Evolutionary conservation across 2,888 invertebrate genomes (phyloP), one percentile per base, ranked within the genome.

Genomic region (Phania funesta): DNA sequence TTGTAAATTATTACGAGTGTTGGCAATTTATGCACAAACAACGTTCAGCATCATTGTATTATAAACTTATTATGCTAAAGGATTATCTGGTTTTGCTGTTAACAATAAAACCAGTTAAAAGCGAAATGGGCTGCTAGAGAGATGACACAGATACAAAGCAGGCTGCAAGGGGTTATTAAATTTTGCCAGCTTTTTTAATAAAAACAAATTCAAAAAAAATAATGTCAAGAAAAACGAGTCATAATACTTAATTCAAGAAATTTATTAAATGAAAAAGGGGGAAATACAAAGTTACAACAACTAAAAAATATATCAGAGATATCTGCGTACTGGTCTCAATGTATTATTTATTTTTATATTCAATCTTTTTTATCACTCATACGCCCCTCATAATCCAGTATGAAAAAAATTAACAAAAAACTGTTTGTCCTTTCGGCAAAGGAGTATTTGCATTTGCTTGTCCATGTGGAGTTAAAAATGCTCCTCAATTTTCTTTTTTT

Each of bases 1-100:
- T 81, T 82, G 74, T 78, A 77, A 82, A 82, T 82, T 82, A 82
- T 78, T 77, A 74, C 82, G 78, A 82, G 78, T 82, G 82, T 82
- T 78, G 78, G 82, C 68, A 82, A 82, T 78, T 77, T 78, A 82
- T 82, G 73, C 82, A 65, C 82, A 82, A 82, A 82, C 71, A 78
- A 56, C 73, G 73, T 48, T 38, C 80, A 67, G 60, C 62, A 68
- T 81, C 73, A 73, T 77, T 78, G 82, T 78, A 41, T 82, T 78
- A 74, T 78, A 78, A 77, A 82, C 74, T 82, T 82, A 82, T 82
- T 74, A 82, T 82, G 82, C 78, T 70, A 58, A 82, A 65, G 68
- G 67, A 74, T 82, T 82, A 82, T 74, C 82, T 82, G 82, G 68
- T 78, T 82, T 74, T 78, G 68, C 74, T 82, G 82, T 82, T 78